Evolutionary conservation across 2,888 invertebrate genomes (phyloP), one percentile per base, ranked within the genome.

Genomic region (Epistrophe eligans): DNA sequence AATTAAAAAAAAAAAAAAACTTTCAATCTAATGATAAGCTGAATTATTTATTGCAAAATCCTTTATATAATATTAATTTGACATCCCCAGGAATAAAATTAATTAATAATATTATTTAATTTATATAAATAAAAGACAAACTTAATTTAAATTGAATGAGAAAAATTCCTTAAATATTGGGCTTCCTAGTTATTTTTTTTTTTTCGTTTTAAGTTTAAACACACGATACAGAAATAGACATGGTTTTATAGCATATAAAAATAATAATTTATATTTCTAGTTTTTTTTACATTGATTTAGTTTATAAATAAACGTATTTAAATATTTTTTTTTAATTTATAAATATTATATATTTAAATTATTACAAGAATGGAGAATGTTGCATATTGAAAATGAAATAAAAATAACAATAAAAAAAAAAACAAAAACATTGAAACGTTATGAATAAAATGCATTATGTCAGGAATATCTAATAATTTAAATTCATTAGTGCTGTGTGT

Each of bases 211-310:
- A 84, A 80, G 64, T 45, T 48, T 67, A 52, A 64, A 66, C 24
- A 62, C 43, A 64, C 62, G 79, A 67, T 71, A 80, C 77, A 85
- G 77, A 81, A 82, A 82, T 82, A 87, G 70, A 82, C 85, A 82
- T 73, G 82, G 74, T 87, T 82, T 79, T 74, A 70, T 77, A 80
- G 73, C 67, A 73, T 74, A 84, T 70, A 73, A 71, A 80, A 66
- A 88, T 88, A 89, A 89, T 90, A 90, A 90, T 90, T 91, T 91
- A 90, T 89, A 81, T 60, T 58, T 81, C 40, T 80, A 84, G 84
- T 87, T 84, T 88, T 70, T 79, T 77, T 79, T 76, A 84, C 76
- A 89, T 81, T 82, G 80, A 77, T 89, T 88, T 82, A 89, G 90
- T 89, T 89, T 89, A 89, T 90, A 90, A 88, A 89, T 83, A 88